These are phyloP conservation scores for Megamerina dolium DNA, from an alignment of 2,888 invertebrate genomes.

Conservation along the genomic window DNA sequence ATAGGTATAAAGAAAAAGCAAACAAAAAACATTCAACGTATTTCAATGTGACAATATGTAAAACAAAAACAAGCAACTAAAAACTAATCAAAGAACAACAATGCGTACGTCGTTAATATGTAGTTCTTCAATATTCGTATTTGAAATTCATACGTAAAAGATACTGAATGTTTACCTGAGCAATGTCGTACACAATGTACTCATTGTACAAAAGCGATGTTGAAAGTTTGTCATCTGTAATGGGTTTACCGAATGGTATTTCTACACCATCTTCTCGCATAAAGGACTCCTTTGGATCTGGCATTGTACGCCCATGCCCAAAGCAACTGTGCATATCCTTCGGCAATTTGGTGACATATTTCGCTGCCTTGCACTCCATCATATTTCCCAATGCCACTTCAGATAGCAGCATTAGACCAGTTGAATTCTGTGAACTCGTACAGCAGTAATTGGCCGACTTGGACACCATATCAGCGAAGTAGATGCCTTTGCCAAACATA, in stretches of 20 bases:
- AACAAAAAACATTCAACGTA: no score
- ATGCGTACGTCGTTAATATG: no score
- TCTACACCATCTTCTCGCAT: slow-evolving; percentile 63
- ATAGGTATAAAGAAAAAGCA: no score
- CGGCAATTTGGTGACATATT: slow-evolving; percentile 72
- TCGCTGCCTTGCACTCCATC: slow-evolving; percentile 68
- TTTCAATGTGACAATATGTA: no score
- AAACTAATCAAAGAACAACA: no score
- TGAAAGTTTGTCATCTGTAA: slow-evolving; percentile 43
- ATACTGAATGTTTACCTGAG: slow-evolving; percentile 89
- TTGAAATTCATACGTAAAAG: slow-evolving; percentile 81
- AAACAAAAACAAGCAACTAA: no score
- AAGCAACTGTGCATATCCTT: slow-evolving; percentile 80
- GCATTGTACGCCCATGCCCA: slow-evolving; percentile 79
- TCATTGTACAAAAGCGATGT: slow-evolving; percentile 82
- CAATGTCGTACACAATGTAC: slow-evolving; percentile 93
- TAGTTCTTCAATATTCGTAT: no score
- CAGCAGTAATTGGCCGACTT: slow-evolving; percentile 97
- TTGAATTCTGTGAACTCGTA: slow-evolving; percentile 61
- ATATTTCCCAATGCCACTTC: slow-evolving; percentile 94
- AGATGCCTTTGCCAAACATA: slow-evolving; percentile 98
- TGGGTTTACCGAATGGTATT: slow-evolving; percentile 70
- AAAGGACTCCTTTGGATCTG: slow-evolving; percentile 62
- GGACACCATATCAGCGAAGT: slow-evolving; percentile 98
- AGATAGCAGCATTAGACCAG: slow-evolving; percentile 84